Conservation (phyloP, 1,140 invertebrate genomes). For the Drosophila pectinifera region DNA sequence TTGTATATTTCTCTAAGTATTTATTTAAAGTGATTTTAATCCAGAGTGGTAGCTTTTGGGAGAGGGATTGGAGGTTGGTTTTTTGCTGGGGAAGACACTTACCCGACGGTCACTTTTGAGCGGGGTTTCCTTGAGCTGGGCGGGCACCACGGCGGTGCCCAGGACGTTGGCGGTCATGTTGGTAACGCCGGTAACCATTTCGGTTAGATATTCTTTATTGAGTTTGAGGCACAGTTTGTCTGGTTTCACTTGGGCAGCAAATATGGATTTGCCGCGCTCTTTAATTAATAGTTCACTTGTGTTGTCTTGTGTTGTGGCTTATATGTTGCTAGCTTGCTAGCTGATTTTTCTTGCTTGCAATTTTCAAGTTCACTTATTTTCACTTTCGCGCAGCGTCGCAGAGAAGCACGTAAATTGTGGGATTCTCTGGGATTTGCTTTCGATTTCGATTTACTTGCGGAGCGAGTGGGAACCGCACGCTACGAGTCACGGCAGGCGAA, state of each 20-base stretch:
- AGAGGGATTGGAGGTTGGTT: too few relatives aligned
- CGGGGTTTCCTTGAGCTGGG: slow-evolving; percentile 74
- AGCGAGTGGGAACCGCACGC: slow-evolving; percentile 65
- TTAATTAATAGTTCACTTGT: slow-evolving; percentile 15
- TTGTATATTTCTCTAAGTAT: not conserved
- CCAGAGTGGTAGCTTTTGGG: not conserved
- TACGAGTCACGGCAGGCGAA: slow-evolving; percentile 71
- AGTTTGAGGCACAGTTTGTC: slow-evolving; percentile 76
- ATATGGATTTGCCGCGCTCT: slow-evolving; percentile 57
- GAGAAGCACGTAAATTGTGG: slow-evolving; percentile 60
- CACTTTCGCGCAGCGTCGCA: slow-evolving; percentile 64
- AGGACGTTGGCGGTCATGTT: slow-evolving; percentile 78
- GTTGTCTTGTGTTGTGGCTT: slow-evolving; percentile 17
- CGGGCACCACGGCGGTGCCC: slow-evolving; percentile 71
- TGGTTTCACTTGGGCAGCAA: slow-evolving; percentile 62
- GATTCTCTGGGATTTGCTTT: slow-evolving; percentile 27
- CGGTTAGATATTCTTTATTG: slow-evolving; percentile 72
- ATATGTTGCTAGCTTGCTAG: slow-evolving; percentile 9
- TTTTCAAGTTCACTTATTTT: slow-evolving; percentile 63
- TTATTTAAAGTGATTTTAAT: not conserved
- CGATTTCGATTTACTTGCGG: slow-evolving; percentile 32
- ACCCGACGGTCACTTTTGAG: slow-evolving; percentile 84
- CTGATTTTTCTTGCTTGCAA: slow-evolving; percentile 22
- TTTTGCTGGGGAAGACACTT: slow-evolving; percentile 56
- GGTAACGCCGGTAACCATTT: slow-evolving; percentile 84